These are phyloP conservation scores for Caenorhabditis zanzibari DNA, from an alignment of 2,888 invertebrate species.

Conservation along the genomic window DNA sequence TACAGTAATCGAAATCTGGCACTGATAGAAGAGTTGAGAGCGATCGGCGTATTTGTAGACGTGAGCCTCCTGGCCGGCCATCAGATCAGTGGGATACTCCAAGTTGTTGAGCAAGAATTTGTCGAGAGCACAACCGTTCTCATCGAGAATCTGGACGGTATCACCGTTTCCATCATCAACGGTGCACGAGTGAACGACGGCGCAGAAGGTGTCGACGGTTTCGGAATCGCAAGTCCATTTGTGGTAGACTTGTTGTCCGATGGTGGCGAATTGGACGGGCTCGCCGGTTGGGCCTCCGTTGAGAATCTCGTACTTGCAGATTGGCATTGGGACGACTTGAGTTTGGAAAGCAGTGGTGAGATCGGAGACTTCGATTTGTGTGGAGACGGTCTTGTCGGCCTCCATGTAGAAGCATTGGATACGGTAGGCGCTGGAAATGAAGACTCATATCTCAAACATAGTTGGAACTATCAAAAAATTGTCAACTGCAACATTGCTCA, in stretches of 20 bases:
- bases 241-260: constrained; percentile 83
- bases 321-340: constrained; percentile 83
- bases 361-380: constrained; percentile 82
- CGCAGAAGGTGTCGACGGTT: constrained; percentile 83
- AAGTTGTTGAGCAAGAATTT: constrained; percentile 83
- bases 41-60: constrained; percentile 83
- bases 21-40: constrained; percentile 83
- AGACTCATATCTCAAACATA: background rate
- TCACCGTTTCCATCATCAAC: constrained; percentile 83
- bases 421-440: constrained; percentile 78
- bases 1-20: constrained; percentile 82
- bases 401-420: constrained; percentile 84
- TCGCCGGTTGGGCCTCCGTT: constrained; percentile 83
- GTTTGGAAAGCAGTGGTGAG: constrained; percentile 83
- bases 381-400: constrained; percentile 83
- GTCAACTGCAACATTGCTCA: too few species aligned
- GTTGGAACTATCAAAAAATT: too few species aligned
- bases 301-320: constrained; percentile 83
- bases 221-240: constrained; percentile 83
- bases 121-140: constrained; percentile 83
- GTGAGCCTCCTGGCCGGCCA: constrained; percentile 83
- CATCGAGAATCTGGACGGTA: constrained; percentile 82
- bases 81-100: constrained; percentile 83
- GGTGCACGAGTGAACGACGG: constrained; percentile 82
- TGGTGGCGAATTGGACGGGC: constrained; percentile 82